phyloP scores from a whole-genome alignment of 2,888 invertebrate species.

The Chloromyia formosa region DNA sequence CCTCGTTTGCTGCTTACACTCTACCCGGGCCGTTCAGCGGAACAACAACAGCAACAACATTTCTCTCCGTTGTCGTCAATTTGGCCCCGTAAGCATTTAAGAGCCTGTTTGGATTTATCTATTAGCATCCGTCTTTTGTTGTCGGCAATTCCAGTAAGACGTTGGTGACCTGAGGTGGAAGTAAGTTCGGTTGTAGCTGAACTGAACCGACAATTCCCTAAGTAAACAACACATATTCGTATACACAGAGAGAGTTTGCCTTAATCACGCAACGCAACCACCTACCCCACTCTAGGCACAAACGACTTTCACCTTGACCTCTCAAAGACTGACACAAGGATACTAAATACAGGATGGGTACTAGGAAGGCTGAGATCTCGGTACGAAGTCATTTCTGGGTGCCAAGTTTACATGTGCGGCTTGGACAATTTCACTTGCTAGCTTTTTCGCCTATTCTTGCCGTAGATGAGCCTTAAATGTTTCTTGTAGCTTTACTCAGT shows the following conservation, averaged over 20 bases:
- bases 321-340: not conserved
- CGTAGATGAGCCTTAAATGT: too few relatives aligned
- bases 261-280: constrained; percentile 7
- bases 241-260: not conserved
- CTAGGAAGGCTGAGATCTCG: not conserved
- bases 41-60: not conserved
- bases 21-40: not conserved
- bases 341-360: not conserved
- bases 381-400: not conserved
- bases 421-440: not conserved
- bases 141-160: not conserved
- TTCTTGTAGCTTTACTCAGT: too few relatives aligned
- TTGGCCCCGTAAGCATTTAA: constrained; percentile 10
- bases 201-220: not conserved
- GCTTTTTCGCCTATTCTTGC: not conserved
- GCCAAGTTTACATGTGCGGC: not conserved
- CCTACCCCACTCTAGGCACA: not conserved
- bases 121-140: not conserved
- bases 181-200: not conserved
- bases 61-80: constrained; percentile 12
- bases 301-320: constrained; percentile 3
- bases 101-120: constrained; percentile 19
- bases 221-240: not conserved
- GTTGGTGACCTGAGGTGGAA: not conserved
- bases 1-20: not conserved